Percentiles rank a stretch among this genome's conserved stretches.
Evolutionary conservation across 2,113 vertebrate species (phyloP).

Genomic region (Passer domesticus): DNA sequence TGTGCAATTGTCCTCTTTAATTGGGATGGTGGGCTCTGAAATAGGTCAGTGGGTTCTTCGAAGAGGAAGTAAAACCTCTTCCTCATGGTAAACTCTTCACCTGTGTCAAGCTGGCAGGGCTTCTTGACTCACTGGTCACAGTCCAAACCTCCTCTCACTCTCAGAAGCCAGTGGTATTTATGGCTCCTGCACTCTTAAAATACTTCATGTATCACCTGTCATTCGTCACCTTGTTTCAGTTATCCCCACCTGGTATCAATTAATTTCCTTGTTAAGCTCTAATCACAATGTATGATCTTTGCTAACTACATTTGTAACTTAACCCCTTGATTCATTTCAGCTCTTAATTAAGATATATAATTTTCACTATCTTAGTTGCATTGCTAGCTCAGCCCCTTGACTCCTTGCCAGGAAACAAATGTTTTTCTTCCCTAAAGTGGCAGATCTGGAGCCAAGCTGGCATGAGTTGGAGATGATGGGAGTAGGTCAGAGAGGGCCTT

Average conservation of each 20-base stretch:
- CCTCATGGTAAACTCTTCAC: no score
- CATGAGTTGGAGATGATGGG: not conserved
- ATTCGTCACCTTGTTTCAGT: not conserved
- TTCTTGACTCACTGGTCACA: no score
- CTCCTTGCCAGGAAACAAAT: not conserved
- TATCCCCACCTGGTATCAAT: not conserved
- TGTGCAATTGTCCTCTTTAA: no score
- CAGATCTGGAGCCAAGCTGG: not conserved
- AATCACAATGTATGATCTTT: not conserved
- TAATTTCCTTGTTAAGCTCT: not conserved
- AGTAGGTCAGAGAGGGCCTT: not conserved
- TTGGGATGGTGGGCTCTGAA: no score
- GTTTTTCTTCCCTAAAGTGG: not conserved
- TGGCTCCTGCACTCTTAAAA: no score
- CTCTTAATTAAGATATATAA: not conserved
- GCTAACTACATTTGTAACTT: not conserved
- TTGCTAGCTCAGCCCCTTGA: not conserved
- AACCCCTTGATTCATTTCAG: not conserved
- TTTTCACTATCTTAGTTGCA: not conserved
- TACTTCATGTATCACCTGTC: not conserved
- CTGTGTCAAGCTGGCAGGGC: no score
- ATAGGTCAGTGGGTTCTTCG: no score
- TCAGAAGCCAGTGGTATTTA: no score
- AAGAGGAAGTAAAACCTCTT: no score
- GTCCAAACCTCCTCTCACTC: no score